Evolutionary conservation across 2,888 invertebrate species (phyloP).

Genomic region (Nephrocerus scutellatus): DNA sequence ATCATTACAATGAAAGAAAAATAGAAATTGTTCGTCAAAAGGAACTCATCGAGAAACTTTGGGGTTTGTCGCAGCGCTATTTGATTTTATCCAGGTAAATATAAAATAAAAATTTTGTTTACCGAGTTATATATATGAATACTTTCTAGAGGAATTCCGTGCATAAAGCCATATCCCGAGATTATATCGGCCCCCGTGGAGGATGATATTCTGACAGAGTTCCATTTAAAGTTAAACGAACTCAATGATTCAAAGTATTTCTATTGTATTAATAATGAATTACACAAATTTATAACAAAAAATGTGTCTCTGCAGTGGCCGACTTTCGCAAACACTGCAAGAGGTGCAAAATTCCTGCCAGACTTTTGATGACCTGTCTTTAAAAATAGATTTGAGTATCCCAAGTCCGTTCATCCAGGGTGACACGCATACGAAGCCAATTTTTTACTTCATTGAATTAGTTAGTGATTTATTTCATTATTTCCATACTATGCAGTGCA

Average conservation of each 20-base stretch:
- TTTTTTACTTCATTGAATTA: slow-evolving; percentile 30
- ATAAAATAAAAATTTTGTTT: background rate
- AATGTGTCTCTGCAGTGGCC: slow-evolving; percentile 13
- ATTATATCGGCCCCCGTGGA: slow-evolving; percentile 34
- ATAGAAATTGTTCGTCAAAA: slow-evolving; percentile 31
- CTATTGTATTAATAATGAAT: background rate
- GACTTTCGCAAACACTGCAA: slow-evolving; percentile 22
- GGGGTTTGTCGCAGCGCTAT: slow-evolving; percentile 38
- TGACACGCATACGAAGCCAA: slow-evolving; percentile 32
- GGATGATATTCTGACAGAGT: slow-evolving; percentile 34
- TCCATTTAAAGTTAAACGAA: slow-evolving; percentile 31
- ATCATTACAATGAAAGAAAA: slow-evolving; percentile 23
- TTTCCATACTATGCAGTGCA: slow-evolving; percentile 29
- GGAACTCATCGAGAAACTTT: slow-evolving; percentile 31
- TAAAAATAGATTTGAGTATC: slow-evolving; percentile 24
- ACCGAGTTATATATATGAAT: background rate
- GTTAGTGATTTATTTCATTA: slow-evolving; percentile 35
- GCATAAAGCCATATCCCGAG: slow-evolving; percentile 34
- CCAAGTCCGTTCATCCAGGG: slow-evolving; percentile 33
- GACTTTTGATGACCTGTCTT: slow-evolving; percentile 28
- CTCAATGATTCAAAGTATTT: slow-evolving; percentile 31
- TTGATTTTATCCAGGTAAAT: slow-evolving; percentile 25
- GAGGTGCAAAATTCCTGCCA: slow-evolving; percentile 23
- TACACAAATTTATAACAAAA: background rate
- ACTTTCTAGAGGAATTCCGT: slow-evolving; percentile 28